Evolutionary conservation across 2,888 invertebrate genomes (phyloP).

Genomic region (Acleris cristana): DNA sequence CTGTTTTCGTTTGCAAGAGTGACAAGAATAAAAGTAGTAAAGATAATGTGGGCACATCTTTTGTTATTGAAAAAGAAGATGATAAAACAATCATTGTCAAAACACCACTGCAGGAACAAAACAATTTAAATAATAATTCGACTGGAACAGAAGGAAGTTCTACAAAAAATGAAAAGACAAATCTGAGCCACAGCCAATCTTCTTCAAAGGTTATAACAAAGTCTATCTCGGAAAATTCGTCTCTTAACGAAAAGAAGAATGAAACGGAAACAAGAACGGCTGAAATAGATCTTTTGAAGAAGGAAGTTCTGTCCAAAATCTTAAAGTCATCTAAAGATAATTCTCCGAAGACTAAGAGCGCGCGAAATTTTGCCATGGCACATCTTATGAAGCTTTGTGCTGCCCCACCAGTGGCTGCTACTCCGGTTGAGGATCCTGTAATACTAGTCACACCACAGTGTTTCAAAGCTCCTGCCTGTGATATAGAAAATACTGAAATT

Average conservation of each 20-base stretch:
- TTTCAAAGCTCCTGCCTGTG: conserved; percentile 43
- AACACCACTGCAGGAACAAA: background rate
- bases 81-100: too few species aligned
- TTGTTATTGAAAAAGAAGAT: too few species aligned
- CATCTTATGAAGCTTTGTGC: conserved; percentile 57
- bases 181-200: background rate
- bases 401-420: conserved; percentile 30
- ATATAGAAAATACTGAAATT: background rate
- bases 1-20: conserved; percentile 3
- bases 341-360: conserved; percentile 49
- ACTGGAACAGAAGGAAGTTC: background rate
- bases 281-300: conserved; percentile 43
- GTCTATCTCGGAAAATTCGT: background rate
- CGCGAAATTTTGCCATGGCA: conserved; percentile 64
- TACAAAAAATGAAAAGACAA: background rate
- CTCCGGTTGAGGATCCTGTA: conserved; percentile 36
- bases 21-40: conserved; percentile 33
- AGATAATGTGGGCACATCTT: too few species aligned
- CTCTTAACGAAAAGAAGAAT: conserved; percentile 33
- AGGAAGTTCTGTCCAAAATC: conserved; percentile 54
- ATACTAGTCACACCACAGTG: conserved; percentile 59
- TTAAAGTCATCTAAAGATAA: conserved; percentile 47
- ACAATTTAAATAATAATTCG: background rate
- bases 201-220: background rate
- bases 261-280: conserved; percentile 30